Evolutionary conservation across 1,140 invertebrate species (phyloP).

Genomic region (Varroa destructor): DNA sequence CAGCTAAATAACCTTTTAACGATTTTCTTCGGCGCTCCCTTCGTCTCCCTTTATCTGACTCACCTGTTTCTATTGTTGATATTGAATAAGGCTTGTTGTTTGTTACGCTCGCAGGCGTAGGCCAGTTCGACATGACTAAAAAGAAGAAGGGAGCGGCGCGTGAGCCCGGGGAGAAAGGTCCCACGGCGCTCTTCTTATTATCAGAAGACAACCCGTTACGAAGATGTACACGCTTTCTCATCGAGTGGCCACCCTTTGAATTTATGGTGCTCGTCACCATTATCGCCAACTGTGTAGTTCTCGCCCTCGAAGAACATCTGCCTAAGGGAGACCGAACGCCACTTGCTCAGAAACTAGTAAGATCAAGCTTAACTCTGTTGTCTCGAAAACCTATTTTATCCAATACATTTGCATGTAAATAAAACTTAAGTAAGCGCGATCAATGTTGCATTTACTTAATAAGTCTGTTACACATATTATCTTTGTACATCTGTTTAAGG

Average conservation of each 20-base stretch:
- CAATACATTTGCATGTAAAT: too few species aligned
- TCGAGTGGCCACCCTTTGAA: constrained; percentile 99
- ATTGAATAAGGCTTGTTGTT: too few species aligned
- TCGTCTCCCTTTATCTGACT: too few species aligned
- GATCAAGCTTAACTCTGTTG: constrained; percentile 37
- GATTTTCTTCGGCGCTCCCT: too few species aligned
- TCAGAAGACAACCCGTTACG: constrained; percentile 93
- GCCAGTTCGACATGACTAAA: constrained; percentile 39
- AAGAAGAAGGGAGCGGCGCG: constrained; percentile 46
- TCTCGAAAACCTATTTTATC: too few species aligned
- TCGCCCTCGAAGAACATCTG: constrained; percentile 97
- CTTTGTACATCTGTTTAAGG: too few species aligned
- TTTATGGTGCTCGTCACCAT: constrained; percentile 99
- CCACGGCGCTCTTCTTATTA: constrained; percentile 91
- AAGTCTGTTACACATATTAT: too few species aligned
- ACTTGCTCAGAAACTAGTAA: constrained; percentile 91
- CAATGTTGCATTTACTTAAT: too few species aligned
- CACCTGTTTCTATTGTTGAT: too few species aligned
- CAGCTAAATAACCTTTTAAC: too few species aligned
- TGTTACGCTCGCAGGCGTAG: constrained; percentile 13
- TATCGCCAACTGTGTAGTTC: constrained; percentile 99
- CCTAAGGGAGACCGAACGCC: constrained; percentile 94
- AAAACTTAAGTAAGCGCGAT: too few species aligned
- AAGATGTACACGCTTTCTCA: constrained; percentile 94
- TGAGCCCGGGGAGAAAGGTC: constrained; percentile 44